Conservation (phyloP, 1,140 invertebrate species). For the Pseudomyrmex flavicornis region DNA sequence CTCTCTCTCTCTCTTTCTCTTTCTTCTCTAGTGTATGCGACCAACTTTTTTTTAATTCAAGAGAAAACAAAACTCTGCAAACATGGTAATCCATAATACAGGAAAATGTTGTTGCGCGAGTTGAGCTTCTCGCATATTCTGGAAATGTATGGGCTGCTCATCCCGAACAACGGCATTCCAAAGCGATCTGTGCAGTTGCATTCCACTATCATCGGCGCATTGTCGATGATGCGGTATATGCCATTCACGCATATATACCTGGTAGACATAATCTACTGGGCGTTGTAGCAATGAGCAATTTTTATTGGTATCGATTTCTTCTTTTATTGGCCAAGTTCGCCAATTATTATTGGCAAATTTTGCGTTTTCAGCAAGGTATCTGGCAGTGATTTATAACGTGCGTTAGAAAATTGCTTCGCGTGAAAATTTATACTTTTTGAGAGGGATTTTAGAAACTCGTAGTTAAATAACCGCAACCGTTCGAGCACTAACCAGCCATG, state of each 20-base stretch:
- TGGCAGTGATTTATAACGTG: constrained; percentile 32
- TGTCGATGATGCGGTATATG: constrained; percentile 62
- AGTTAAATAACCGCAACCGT: constrained; percentile 16
- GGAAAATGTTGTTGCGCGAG: constrained; percentile 8
- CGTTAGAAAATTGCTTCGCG: constrained; percentile 15
- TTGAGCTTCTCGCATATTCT: constrained; percentile 28
- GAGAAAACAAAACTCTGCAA: constrained; percentile 5
- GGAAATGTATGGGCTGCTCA: constrained; percentile 5
- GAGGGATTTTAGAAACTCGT: constrained; percentile 9
- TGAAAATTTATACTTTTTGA: constrained; percentile 9
- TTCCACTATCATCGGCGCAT: constrained; percentile 51
- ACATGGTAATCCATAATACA: not conserved
- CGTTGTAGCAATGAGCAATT: constrained; percentile 27
- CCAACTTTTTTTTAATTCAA: not conserved
- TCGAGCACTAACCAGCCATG: not conserved
- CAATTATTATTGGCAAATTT: constrained; percentile 16
- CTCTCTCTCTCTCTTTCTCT: no score
- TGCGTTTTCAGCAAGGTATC: not conserved
- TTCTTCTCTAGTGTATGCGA: not conserved
- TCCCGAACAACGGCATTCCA: constrained; percentile 61
- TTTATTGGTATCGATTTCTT: constrained; percentile 35
- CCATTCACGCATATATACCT: constrained; percentile 36
- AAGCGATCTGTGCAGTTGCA: constrained; percentile 58
- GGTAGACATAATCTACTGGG: constrained; percentile 35
- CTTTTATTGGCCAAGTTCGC: constrained; percentile 9